phyloP scores from a whole-genome alignment of 1,140 invertebrate genomes.

The Drosophila aff. region DNA sequence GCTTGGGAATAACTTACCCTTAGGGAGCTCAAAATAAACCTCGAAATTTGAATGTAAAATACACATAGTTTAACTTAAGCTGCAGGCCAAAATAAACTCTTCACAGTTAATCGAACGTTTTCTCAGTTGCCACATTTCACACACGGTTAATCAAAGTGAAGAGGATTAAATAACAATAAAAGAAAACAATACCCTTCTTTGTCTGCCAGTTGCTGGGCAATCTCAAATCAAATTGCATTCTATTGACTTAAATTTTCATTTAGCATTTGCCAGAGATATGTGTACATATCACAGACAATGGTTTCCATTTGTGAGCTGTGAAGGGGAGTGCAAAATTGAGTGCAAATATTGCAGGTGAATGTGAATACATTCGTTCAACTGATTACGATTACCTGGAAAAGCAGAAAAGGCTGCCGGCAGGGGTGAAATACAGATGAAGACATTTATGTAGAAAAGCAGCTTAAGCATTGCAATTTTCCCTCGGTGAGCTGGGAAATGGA shows the following conservation, averaged over 20 bases:
- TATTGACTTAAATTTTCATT: conserved; percentile 55
- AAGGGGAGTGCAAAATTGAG: conserved; percentile 22
- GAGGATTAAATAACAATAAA: conserved; percentile 15
- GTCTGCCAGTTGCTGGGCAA: background rate
- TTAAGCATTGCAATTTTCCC: conserved; percentile 32
- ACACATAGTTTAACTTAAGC: background rate
- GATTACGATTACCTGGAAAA: conserved; percentile 48
- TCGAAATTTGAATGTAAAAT: background rate
- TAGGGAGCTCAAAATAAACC: background rate
- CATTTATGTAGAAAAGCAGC: conserved; percentile 32
- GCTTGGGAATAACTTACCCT: background rate
- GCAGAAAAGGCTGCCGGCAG: background rate
- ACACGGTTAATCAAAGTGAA: conserved; percentile 19
- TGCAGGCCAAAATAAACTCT: background rate
- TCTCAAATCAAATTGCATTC: conserved; percentile 57
- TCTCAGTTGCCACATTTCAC: background rate
- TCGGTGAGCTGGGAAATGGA: background rate
- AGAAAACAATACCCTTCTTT: background rate
- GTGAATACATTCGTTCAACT: conserved; percentile 49
- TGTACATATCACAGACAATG: conserved; percentile 24
- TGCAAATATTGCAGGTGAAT: conserved; percentile 63
- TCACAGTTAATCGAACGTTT: background rate
- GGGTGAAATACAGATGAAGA: conserved; percentile 30
- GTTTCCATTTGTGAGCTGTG: conserved; percentile 10
- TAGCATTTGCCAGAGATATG: conserved; percentile 24